Evolutionary conservation across 2,888 invertebrate species (phyloP).

Genomic region (Cosmia pyralina): DNA sequence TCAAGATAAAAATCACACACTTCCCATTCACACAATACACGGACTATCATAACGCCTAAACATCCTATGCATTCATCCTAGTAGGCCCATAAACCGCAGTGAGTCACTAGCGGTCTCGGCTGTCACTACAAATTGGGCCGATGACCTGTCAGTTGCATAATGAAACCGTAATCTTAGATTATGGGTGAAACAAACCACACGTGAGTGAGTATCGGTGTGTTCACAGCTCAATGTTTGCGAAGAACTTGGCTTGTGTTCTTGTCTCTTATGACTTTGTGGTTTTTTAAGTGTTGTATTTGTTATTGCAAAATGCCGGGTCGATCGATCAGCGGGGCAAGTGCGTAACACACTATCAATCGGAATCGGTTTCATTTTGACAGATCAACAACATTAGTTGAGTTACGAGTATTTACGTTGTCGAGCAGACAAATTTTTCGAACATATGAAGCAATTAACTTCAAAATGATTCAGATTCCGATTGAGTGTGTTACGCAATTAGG

Average conservation of each 20-base stretch:
- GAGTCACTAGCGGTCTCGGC: slow-evolving; percentile 64
- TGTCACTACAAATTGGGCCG: slow-evolving; percentile 79
- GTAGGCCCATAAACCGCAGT: slow-evolving; percentile 63
- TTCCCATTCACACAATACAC: slow-evolving; percentile 44
- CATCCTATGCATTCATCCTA: slow-evolving; percentile 53
- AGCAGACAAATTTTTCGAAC: too few relatives aligned
- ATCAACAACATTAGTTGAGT: too few relatives aligned
- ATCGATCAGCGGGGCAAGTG: too few relatives aligned
- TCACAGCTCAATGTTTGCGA: slow-evolving; percentile 28
- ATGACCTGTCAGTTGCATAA: slow-evolving; percentile 82
- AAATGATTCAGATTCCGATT: too few relatives aligned
- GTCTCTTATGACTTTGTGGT: neutral
- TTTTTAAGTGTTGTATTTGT: slow-evolving; percentile 1
- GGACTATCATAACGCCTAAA: slow-evolving; percentile 20
- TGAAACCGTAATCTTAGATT: slow-evolving; percentile 67
- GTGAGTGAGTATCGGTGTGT: slow-evolving; percentile 35
- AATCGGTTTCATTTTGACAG: too few relatives aligned
- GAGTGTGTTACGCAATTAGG: too few relatives aligned
- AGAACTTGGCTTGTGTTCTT: neutral
- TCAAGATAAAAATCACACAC: slow-evolving; percentile 41
- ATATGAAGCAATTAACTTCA: too few relatives aligned
- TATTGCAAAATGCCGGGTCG: too few relatives aligned
- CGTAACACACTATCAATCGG: too few relatives aligned
- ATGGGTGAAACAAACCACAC: slow-evolving; percentile 63
- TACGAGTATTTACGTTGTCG: too few relatives aligned